Evolutionary conservation across 92 coral and sea anemone genomes (phyloP), one percentile per base, ranked within the genome.

Genomic region (Bergia puertoricense): DNA sequence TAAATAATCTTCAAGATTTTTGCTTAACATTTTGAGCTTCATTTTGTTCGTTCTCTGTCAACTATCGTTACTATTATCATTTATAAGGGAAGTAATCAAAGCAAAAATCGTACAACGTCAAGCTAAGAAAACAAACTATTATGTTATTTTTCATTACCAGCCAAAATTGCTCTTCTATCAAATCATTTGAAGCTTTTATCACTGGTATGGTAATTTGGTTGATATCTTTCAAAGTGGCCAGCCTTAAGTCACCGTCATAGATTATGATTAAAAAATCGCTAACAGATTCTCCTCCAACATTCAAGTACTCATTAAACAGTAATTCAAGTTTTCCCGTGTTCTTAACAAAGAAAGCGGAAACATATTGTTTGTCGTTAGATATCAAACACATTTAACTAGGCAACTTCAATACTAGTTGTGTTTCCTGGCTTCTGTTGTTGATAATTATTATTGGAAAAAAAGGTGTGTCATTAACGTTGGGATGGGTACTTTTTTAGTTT

Each of bases 301-400:
- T 74, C 78, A 74, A 42, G 42, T 74, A 46, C 78, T 74, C 46
- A 74, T 74, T 38, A 74, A 74, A 74, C 77, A 74, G 44, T 74
- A 8, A 74, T 39, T 74, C 40, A 40, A 7, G 78, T 74, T 74
- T 72, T 74, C 43, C 78, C 45, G 78, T 14, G 48, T 36, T 74
- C 44, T 37, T 42, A 42, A 74, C 22, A 36, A 74, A 74, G 16
- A 39, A 42, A 74, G 78, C 42, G 78, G 78, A 74, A 74, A 74
- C n/a, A n/a, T 30, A 40, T 74, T 74, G 30, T 38, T 74, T 74
- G 14, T 42, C 11, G 39, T 74, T 30, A 74, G 42, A 42, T 74
- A 39, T 11, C 42, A 74, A 39, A 74, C 40, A 39, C 22, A 10
- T 74, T 72, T 74, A 13, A 39, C 78, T 39, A 39, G 20, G 78